Conservation (phyloP, 1,140 invertebrate genomes). For the Reticulitermes speratus region DNA sequence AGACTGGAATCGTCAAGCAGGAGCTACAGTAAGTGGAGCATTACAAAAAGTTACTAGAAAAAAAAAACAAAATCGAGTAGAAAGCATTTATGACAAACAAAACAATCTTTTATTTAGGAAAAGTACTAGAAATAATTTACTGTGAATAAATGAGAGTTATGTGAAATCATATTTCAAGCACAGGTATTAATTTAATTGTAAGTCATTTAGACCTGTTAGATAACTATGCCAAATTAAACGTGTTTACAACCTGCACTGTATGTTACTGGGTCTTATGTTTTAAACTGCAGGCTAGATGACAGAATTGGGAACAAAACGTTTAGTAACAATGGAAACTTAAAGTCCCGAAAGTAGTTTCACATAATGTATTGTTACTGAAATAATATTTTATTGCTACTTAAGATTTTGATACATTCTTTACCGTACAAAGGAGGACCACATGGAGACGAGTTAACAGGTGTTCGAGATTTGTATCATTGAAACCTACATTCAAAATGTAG, state of each 20-base stretch:
- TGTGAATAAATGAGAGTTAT: not conserved
- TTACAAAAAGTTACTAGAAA: not conserved
- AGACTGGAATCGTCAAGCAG: not conserved
- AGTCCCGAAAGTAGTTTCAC: not conserved
- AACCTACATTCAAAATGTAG: not conserved
- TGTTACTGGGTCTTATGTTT: not conserved
- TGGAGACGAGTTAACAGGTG: not conserved
- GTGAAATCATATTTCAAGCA: not conserved
- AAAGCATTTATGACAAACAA: not conserved
- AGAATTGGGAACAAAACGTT: not conserved
- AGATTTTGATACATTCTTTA: not conserved
- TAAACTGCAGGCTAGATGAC: not conserved
- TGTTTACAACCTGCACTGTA: not conserved
- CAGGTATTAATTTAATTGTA: not conserved
- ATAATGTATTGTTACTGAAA: not conserved
- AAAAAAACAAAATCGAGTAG: not conserved
- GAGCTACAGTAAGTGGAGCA: constrained; percentile 4
- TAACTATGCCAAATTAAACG: not conserved
- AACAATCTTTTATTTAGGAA: not conserved
- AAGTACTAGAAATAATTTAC: not conserved
- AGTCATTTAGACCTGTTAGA: not conserved
- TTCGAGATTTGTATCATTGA: not conserved
- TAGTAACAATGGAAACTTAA: not conserved
- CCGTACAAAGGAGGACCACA: not conserved
- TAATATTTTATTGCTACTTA: not conserved